Base-by-base conservation (phyloP, 2,888 invertebrate genomes). In the Caenorhabditis sp. region DNA sequence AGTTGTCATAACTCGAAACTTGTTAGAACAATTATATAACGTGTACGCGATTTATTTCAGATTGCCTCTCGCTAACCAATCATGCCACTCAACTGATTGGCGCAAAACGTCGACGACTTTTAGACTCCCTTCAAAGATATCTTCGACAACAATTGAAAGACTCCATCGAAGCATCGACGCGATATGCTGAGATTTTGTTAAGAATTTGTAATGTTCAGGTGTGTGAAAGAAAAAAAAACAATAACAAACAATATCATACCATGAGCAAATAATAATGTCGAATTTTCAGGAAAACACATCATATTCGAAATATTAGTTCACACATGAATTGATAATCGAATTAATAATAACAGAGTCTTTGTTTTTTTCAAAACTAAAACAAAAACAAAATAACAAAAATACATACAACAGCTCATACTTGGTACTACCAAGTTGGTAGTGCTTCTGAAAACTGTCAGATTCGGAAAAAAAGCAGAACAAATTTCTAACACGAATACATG, bases 21-120 rank as follows among this genome's bases (percentile, higher is more conserved):
- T 37, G 6, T 14, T 14, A 57, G 1, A 63, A 37, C 58, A 17
- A 57, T 57, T 43, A 50, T 12, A 50, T 8, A 26, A 24, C 5
- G 49, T 2, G 21, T 27, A 24, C 14, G 14, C n/a, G 1, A 26
- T 6, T 43, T 10, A 6, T 53, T 83, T 26, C 77, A 86, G 86
- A 86, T 55, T 86, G 86, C 66, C 76, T 86, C 6, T 83, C 85
- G 14, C 69, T 86, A n/a, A 81, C 83, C 19, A 73, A 75, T 10
- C 54, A 70, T 23, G 85, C 79, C 5, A 62, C 76, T 4, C 74
- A 78, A 58, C 26, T 84, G 24, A 80, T 87, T 19, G 76, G 72
- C 4, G 81, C 83, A 12, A 86, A 86, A 75, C 76, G 86, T 4
- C 63, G 71, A 10, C 63, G 78, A 8, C 69, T 87, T 6, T 71